Base-by-base conservation (phyloP, 1,140 invertebrate genomes). In the Maconellicoccus hirsutus region DNA sequence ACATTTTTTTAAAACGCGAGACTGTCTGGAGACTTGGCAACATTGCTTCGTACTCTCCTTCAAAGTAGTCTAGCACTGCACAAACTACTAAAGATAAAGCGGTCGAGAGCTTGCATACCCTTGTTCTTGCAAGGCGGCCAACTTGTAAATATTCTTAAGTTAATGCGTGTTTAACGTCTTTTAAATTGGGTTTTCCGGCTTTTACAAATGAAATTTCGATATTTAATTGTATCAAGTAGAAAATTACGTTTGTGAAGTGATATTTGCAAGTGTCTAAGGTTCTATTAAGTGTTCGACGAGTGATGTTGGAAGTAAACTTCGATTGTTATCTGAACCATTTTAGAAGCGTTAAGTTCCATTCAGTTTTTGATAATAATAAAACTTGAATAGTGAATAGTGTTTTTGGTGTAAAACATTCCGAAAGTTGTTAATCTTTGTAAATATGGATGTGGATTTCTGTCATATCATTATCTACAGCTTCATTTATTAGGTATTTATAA, bases 91-190 rank as follows among this genome's bases (percentile, higher is more conserved):
- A 66, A 66, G 61, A 66, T 66, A 66, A 66, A 66, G 61, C 61
- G 61, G 61, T 66, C 61, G 61, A 66, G 61, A 66, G 61, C 61
- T 66, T 66, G 61, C 61, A 66, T 66, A 66, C 61, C 61, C 61
- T 66, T 26, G 61, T 66, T 66, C 25, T 66, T 23, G 22, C 22
- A 23, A 66, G 61, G 61, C 61, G 61, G 61, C 25, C 25, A 23
- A 25, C 61, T 66, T 66, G 61, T 66, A 66, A 66, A 66, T 66
- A 66, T 25, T 59, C 4, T 59, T 7, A 59, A 4, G 10, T 66
- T 66, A 52, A 16, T 16, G n/a, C n/a, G n/a, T 52, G 42, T 26
- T 59, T 22, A 42, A 71, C 71, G 72, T 61, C 39, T 66, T 16
- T 38, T 23, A 72, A 29, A 25, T 69, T 69, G 71, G 19, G 66